Evolutionary conservation across 2,888 invertebrate genomes (phyloP).

Genomic region (Standfussiana lucernea): DNA sequence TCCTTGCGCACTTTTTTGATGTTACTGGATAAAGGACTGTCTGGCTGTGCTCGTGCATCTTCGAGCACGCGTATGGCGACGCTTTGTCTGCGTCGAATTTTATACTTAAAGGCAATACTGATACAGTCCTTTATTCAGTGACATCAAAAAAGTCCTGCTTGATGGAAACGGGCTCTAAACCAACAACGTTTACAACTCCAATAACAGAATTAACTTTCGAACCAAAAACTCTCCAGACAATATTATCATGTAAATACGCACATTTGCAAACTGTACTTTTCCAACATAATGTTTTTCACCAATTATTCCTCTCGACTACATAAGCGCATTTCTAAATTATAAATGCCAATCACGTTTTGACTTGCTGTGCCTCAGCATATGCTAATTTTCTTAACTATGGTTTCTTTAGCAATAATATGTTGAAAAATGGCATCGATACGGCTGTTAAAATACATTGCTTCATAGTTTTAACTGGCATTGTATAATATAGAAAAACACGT

Average conservation of each 20-base stretch:
- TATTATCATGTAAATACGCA: slow-evolving; percentile 34
- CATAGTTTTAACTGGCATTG: neutral
- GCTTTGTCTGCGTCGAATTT: neutral
- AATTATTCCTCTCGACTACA: slow-evolving; percentile 34
- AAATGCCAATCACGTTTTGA: slow-evolving; percentile 60
- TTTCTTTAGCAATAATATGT: slow-evolving; percentile 45
- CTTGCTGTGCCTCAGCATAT: slow-evolving; percentile 61
- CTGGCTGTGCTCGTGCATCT: neutral
- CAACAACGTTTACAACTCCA: neutral
- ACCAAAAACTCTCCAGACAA: neutral
- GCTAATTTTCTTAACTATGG: slow-evolving; percentile 52
- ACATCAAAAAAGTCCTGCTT: neutral
- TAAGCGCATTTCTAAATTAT: slow-evolving; percentile 60
- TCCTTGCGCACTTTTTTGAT: neutral
- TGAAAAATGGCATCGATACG: slow-evolving; percentile 40
- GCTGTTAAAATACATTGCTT: slow-evolving; percentile 30
- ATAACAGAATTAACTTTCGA: neutral
- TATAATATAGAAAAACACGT: slow-evolving; percentile 44
- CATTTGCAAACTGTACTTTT: slow-evolving; percentile 41
- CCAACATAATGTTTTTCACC: slow-evolving; percentile 20
- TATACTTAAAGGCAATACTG: neutral
- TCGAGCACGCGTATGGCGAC: neutral
- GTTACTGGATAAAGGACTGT: neutral
- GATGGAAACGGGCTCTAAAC: neutral
- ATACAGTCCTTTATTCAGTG: neutral